These are phyloP conservation scores for Litocranius walleri DNA, from an alignment of 2,113 vertebrate genomes.

Conservation along the genomic window DNA sequence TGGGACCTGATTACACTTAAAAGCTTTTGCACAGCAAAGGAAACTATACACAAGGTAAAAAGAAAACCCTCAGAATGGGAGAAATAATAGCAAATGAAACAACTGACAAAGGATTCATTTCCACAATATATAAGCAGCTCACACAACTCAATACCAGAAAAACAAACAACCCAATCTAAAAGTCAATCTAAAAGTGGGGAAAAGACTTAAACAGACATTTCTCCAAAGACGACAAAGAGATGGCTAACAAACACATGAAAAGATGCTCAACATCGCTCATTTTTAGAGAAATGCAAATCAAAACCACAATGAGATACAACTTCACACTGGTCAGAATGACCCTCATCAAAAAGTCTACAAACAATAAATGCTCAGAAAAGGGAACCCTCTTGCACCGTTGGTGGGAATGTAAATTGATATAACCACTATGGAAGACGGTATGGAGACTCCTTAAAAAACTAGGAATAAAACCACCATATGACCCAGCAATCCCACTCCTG, in stretches of 20 bases:
- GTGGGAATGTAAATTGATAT: neutral
- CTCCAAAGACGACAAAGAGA: neutral
- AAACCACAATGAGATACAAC: neutral
- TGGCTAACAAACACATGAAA: neutral
- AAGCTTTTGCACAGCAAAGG: neutral
- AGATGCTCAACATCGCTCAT: neutral
- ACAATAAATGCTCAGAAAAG: neutral
- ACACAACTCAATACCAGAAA: neutral
- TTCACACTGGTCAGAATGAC: neutral
- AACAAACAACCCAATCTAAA: neutral
- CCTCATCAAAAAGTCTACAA: neutral
- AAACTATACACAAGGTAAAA: neutral
- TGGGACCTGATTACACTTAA: neutral
- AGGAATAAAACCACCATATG: neutral
- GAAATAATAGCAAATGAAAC: neutral
- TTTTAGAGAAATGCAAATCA: neutral
- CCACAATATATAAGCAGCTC: neutral
- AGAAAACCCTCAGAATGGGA: neutral
- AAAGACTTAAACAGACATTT: neutral
- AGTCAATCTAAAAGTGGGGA: neutral
- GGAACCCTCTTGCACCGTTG: neutral
- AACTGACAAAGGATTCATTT: neutral
- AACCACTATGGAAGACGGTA: neutral
- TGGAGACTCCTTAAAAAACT: neutral
- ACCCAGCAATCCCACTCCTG: neutral